Percentiles rank a stretch among this genome's conserved stretches.
Conservation (phyloP, 2,888 invertebrate species). For the Bhutanitis thaidina region DNA sequence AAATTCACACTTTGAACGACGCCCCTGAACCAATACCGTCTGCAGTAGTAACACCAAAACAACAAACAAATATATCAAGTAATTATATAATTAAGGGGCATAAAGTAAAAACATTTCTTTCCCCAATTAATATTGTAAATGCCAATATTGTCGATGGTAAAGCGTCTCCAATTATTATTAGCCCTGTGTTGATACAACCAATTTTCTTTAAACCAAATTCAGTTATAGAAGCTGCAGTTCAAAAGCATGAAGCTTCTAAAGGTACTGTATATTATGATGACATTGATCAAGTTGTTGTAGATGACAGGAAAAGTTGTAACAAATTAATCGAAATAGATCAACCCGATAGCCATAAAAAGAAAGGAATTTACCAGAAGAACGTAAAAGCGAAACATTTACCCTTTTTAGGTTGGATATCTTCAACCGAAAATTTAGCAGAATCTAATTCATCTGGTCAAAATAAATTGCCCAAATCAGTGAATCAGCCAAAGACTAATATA, state of each 20-base stretch:
- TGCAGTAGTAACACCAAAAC: conserved; percentile 27
- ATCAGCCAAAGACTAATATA: conserved; percentile 33
- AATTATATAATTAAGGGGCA: conserved; percentile 30
- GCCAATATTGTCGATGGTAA: conserved; percentile 33
- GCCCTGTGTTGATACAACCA: conserved; percentile 63
- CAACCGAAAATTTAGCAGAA: conserved; percentile 42
- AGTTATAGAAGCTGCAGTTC: conserved; percentile 23
- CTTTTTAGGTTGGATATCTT: conserved; percentile 47
- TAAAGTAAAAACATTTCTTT: conserved; percentile 46
- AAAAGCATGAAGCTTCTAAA: conserved; percentile 36
- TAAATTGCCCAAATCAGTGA: conserved; percentile 29
- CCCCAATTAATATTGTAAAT: conserved; percentile 52
- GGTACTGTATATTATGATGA: conserved; percentile 63
- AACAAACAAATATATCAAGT: conserved; percentile 24
- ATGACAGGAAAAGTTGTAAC: conserved; percentile 25
- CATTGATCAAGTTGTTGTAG: conserved; percentile 52
- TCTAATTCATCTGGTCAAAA: conserved; percentile 35
- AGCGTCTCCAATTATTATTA: conserved; percentile 55
- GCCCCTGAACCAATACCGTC: conserved; percentile 34
- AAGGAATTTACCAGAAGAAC: conserved; percentile 55
- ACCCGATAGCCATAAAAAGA: conserved; percentile 31
- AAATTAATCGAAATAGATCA: background rate
- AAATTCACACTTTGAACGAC: conserved; percentile 60
- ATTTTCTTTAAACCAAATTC: conserved; percentile 46
- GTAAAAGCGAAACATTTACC: conserved; percentile 49